Conservation (phyloP, 37 sponge, comb jelly and placozoan genomes). For the Halisarca cf. caerulea region DNA sequence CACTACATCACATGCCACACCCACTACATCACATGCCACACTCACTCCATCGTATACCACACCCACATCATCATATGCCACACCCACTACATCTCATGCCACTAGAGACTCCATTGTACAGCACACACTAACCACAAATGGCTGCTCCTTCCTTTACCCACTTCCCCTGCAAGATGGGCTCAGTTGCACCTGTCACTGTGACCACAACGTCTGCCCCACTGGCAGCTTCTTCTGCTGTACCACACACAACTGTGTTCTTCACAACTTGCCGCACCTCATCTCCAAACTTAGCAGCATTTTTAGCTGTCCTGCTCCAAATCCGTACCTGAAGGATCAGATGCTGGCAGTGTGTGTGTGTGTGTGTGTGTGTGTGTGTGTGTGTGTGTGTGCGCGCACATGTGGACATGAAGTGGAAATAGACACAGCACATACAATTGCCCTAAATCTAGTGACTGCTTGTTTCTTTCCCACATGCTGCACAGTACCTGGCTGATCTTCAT, state of each 20-base stretch:
- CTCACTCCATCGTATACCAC: too few relatives aligned
- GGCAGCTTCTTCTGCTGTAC: constrained; percentile 71
- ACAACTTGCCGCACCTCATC: constrained; percentile 32
- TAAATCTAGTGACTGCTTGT: too few relatives aligned
- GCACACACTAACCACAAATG: constrained; percentile 55
- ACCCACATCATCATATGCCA: too few relatives aligned
- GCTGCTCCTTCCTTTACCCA: constrained; percentile 94
- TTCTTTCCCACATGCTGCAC: not conserved
- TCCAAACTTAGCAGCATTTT: constrained; percentile 69
- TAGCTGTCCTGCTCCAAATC: constrained; percentile 72
- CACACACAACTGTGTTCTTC: constrained; percentile 25
- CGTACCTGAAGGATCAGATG: constrained; percentile 62
- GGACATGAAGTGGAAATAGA: too few relatives aligned
- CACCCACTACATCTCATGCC: not conserved
- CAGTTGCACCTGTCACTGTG: constrained; percentile 81
- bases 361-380: too few relatives aligned
- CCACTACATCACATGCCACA: too few relatives aligned
- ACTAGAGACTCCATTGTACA: not conserved
- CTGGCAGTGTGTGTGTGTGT: too few relatives aligned
- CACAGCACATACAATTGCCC: too few relatives aligned
- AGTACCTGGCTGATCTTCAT: constrained; percentile 5
- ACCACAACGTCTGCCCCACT: constrained; percentile 86
- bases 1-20: too few relatives aligned
- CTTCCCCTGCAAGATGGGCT: constrained; percentile 77
- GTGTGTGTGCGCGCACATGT: too few relatives aligned